Percentiles rank a stretch among this genome's conserved stretches.
phyloP scores from a whole-genome alignment of 2,888 invertebrate genomes.

The Villa cingulata region DNA sequence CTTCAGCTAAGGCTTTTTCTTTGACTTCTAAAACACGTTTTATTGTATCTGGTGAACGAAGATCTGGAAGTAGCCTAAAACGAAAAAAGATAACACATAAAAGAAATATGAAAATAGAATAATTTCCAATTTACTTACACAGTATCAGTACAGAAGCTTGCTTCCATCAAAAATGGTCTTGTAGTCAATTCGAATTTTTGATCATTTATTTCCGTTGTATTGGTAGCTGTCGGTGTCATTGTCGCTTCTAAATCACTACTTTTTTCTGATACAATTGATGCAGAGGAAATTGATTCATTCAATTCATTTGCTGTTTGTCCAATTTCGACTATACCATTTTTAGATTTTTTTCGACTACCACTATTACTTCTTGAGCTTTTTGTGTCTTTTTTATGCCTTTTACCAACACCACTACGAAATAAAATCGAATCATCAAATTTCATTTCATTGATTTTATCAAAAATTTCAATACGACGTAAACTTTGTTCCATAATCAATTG shows the following conservation, averaged over 20 bases:
- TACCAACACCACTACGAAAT: slow-evolving; percentile 44
- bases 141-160: slow-evolving; percentile 33
- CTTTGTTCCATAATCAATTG: slow-evolving; percentile 21
- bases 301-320: slow-evolving; percentile 18
- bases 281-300: not conserved
- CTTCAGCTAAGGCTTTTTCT: slow-evolving; percentile 44
- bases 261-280: slow-evolving; percentile 8
- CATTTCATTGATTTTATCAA: slow-evolving; percentile 57
- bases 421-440: slow-evolving; percentile 57
- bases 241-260: not conserved
- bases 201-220: slow-evolving; percentile 6
- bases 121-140: slow-evolving; percentile 16
- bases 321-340: slow-evolving; percentile 31
- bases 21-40: slow-evolving; percentile 59
- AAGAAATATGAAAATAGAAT: too few species aligned
- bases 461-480: slow-evolving; percentile 47
- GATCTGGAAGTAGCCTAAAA: slow-evolving; percentile 40
- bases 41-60: slow-evolving; percentile 49
- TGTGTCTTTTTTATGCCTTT: slow-evolving; percentile 20
- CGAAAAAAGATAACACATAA: slow-evolving; percentile 25
- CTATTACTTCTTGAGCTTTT: slow-evolving; percentile 17
- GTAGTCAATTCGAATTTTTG: slow-evolving; percentile 21
- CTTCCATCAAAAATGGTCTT: slow-evolving; percentile 37
- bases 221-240: too few species aligned
- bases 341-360: slow-evolving; percentile 17